Evolutionary conservation across 2,797 vertebrate species (phyloP).

Genomic region (Oreochromis mossambicus): DNA sequence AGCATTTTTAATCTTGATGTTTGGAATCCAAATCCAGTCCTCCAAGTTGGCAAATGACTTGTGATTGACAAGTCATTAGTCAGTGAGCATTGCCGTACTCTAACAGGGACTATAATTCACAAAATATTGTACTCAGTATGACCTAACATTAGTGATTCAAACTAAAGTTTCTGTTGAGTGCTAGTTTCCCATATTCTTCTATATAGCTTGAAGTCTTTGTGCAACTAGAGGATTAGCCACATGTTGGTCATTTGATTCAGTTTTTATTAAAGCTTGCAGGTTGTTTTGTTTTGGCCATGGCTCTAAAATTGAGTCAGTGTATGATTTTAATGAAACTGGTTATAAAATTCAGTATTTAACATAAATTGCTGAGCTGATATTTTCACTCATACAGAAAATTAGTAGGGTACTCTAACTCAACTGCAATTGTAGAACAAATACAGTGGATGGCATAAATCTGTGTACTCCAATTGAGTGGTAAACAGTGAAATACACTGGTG

Average conservation of each 20-base stretch:
- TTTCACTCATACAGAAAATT: not conserved
- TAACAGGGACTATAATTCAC: not conserved
- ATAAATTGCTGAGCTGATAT: not conserved
- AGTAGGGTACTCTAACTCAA: not conserved
- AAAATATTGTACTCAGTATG: not conserved
- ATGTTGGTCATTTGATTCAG: not conserved
- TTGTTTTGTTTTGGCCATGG: not conserved
- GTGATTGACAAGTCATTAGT: not conserved
- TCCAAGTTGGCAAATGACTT: not conserved
- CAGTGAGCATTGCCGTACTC: not conserved
- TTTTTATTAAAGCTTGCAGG: not conserved
- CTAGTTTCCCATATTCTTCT: not conserved
- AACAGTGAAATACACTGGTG: not conserved
- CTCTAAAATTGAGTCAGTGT: not conserved
- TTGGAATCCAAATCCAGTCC: not conserved
- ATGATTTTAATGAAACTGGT: not conserved
- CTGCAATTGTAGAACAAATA: not conserved
- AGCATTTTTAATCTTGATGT: not conserved
- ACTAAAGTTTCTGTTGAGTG: not conserved
- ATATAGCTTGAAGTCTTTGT: not conserved
- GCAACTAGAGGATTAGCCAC: not conserved
- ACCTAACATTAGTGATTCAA: not conserved
- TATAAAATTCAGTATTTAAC: not conserved
- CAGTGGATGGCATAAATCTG: not conserved
- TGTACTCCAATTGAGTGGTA: not conserved